Evolutionary conservation across 2,888 invertebrate species (phyloP), one percentile per base, ranked within the genome.

Genomic region (Cynaeus angustus): DNA sequence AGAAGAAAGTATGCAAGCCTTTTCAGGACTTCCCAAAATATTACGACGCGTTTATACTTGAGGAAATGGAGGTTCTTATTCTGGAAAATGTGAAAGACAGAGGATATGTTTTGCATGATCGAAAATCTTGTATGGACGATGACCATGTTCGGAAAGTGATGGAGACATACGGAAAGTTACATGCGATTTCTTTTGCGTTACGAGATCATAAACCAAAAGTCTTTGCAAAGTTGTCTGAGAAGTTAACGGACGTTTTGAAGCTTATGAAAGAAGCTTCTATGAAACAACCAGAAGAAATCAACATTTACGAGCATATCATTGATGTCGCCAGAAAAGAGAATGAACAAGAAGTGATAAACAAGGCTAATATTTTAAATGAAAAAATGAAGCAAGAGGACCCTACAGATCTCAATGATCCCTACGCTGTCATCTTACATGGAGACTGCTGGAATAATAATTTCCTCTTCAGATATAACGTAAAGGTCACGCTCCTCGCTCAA

Each of bases 161-260:
- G 14, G 55, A 65, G 12, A 53, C 66, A n/a, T 73, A 75, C 46
- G 79, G 76, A 6, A 75, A 72, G 38, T 64, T 70, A 6, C 79
- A 79, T 30, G 78, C 76, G 1, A n/a, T 74, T 8, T 76, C 77
- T 4, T 75, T 75, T 46, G 79, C 72, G 1, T 48, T 78, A 37
- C 62, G 61, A 30, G 66, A 74, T 7, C 72, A 73, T 38, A 65
- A 73, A 14, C 74, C 71, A 0, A 52, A 68, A 14, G 6, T 68
- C n/a, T 77, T 72, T 45, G 10, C 48, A 14, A 38, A 68, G 8
- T n/a, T 76, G 3, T 41, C 67, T 2, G 26, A 6, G 13, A 26
- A 55, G 6, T 46, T 66, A 45, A 9, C 9, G 1, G 69, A 72
- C 30, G 30, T 73, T 12, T 16, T 71, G 12, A 56, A 45, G 21